Percentiles rank a stretch among this genome's conserved stretches.
Evolutionary conservation across 2,888 invertebrate genomes (phyloP).

Genomic region (Acleris sparsana): DNA sequence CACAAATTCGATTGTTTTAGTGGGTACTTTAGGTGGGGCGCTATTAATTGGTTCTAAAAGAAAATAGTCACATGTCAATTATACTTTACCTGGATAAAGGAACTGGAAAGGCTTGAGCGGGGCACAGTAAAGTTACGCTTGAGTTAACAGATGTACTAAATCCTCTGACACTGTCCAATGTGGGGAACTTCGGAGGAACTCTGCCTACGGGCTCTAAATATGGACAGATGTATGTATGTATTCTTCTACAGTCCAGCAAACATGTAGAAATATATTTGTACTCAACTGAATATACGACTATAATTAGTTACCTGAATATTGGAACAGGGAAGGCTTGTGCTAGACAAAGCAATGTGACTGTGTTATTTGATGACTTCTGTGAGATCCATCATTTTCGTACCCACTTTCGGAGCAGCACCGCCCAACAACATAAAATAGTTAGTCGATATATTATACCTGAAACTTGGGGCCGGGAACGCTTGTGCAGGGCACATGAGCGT

Average conservation of each 20-base stretch:
- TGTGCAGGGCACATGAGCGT: constrained; percentile 89
- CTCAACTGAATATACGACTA: constrained; percentile 7
- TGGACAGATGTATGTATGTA: constrained; percentile 43
- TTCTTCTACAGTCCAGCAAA: constrained; percentile 15
- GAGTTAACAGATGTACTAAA: constrained; percentile 76
- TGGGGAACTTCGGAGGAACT: constrained; percentile 88
- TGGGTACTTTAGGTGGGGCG: constrained; percentile 86
- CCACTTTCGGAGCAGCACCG: constrained; percentile 87
- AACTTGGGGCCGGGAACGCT: constrained; percentile 88
- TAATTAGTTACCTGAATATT: constrained; percentile 84
- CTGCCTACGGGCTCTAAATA: constrained; percentile 84
- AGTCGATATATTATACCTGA: constrained; percentile 75
- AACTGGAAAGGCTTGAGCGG: constrained; percentile 87
- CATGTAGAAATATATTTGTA: too few relatives aligned
- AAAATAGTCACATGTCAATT: constrained; percentile 51
- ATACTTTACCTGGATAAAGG: constrained; percentile 85
- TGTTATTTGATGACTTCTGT: constrained; percentile 62
- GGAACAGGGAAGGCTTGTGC: constrained; percentile 87
- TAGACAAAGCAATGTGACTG: constrained; percentile 83
- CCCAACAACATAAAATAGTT: constrained; percentile 83
- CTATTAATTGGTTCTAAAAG: constrained; percentile 88
- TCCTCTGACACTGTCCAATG: constrained; percentile 86
- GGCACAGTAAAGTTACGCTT: constrained; percentile 86
- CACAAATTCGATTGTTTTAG: constrained; percentile 76
- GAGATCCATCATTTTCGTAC: constrained; percentile 80